These are phyloP conservation scores for Gymnocephalus cernua DNA, from an alignment of 2,113 vertebrate species.

Conservation along the genomic window DNA sequence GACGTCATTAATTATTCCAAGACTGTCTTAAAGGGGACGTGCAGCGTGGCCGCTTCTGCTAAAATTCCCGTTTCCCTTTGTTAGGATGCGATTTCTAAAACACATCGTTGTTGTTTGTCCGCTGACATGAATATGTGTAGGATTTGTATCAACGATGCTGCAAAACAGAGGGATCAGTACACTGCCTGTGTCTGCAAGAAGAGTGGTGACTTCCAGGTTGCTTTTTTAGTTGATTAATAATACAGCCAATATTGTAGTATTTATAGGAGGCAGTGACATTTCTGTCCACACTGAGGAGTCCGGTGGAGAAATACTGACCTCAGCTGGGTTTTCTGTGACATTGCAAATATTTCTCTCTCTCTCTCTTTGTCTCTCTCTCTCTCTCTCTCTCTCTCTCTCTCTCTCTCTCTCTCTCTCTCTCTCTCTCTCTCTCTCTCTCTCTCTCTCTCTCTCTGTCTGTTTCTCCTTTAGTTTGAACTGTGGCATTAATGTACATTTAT, in stretches of 20 bases:
- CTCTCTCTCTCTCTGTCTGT: no score
- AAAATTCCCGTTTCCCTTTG: slow-evolving; percentile 28
- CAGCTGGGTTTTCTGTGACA: slow-evolving; percentile 36
- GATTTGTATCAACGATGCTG: background rate
- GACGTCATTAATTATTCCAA: slow-evolving; percentile 81
- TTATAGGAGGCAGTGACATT: slow-evolving; percentile 19
- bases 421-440: background rate
- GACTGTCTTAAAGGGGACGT: slow-evolving; percentile 76
- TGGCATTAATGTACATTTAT: background rate
- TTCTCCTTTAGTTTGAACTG: background rate
- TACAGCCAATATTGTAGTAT: slow-evolving; percentile 3
- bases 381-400: rapidly evolving
- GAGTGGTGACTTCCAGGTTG: background rate
- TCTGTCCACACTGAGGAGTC: background rate
- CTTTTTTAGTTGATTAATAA: slow-evolving; percentile 5
- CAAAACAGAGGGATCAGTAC: no score
- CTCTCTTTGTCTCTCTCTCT: background rate
- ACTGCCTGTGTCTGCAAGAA: background rate
- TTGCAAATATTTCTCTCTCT: slow-evolving; percentile 9
- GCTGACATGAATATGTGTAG: background rate
- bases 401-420: background rate
- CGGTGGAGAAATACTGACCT: slow-evolving; percentile 68
- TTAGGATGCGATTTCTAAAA: slow-evolving; percentile 1
- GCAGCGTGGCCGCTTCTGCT: background rate
- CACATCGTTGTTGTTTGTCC: background rate